Evolutionary conservation across 2,113 vertebrate species (phyloP).

Genomic region (Chionomys nivalis): DNA sequence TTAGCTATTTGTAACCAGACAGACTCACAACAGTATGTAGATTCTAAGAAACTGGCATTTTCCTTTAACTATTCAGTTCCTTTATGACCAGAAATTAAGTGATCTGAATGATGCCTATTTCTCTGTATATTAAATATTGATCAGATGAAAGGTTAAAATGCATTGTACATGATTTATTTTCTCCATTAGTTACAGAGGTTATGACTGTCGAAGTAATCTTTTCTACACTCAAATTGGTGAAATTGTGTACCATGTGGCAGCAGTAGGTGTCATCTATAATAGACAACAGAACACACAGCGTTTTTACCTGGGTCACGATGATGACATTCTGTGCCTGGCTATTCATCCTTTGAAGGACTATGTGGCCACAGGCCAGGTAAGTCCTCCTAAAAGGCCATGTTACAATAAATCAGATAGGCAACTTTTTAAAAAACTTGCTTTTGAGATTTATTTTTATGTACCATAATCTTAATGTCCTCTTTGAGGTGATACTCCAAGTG

Average conservation of each 20-base stretch:
- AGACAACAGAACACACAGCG: conserved; percentile 97
- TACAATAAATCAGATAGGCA: background rate
- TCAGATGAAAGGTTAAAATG: conserved; percentile 20
- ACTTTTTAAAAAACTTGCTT: background rate
- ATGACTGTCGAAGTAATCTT: conserved; percentile 98
- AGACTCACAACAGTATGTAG: conserved; percentile 24
- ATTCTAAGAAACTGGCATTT: conserved; percentile 3
- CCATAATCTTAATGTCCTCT: background rate
- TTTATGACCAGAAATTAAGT: conserved; percentile 30
- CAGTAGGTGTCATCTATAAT: conserved; percentile 97
- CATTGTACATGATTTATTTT: conserved; percentile 53
- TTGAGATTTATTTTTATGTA: conserved; percentile 15
- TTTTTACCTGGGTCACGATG: conserved; percentile 97
- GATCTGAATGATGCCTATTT: background rate
- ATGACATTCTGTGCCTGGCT: conserved; percentile 97
- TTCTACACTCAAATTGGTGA: conserved; percentile 99
- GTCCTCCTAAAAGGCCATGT: conserved; percentile 18
- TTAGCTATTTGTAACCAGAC: conserved; percentile 38
- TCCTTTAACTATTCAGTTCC: conserved; percentile 33
- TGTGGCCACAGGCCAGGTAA: conserved; percentile 98
- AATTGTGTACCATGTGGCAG: conserved; percentile 98
- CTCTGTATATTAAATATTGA: background rate
- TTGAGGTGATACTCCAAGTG: too few species aligned
- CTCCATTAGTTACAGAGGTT: conserved; percentile 94
- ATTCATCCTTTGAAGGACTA: conserved; percentile 98